phyloP scores from a whole-genome alignment of 2,888 invertebrate genomes.

The Cepaea hortensis region DNA sequence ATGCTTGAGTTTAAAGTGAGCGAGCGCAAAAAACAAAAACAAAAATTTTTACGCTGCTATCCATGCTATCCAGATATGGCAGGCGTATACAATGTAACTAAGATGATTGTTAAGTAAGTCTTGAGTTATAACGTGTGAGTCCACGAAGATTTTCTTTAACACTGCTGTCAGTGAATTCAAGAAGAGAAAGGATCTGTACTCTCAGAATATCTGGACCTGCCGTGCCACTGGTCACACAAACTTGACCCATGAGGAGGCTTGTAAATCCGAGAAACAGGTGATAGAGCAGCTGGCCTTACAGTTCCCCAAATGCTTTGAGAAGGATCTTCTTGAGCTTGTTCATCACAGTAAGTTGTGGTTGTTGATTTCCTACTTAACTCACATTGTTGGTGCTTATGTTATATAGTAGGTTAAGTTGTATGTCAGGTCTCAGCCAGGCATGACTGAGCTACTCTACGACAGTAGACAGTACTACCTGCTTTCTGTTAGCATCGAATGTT shows the following conservation, averaged over 20 bases:
- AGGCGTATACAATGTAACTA: no score
- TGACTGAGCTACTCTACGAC: no score
- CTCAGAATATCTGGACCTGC: conserved; percentile 76
- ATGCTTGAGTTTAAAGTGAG: no score
- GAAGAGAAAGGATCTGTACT: conserved; percentile 72
- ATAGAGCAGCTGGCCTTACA: conserved; percentile 71
- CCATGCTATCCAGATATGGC: no score
- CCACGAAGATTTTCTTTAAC: conserved; percentile 3
- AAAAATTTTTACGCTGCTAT: no score
- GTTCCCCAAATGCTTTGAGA: conserved; percentile 72
- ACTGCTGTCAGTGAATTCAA: conserved; percentile 72
- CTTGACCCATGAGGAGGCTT: conserved; percentile 76
- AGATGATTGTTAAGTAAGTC: no score
- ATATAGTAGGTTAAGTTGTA: not conserved
- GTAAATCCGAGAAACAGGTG: conserved; percentile 74
- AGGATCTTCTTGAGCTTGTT: conserved; percentile 73
- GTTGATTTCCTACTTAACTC: not conserved
- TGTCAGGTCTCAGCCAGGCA: not conserved
- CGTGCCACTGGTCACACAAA: conserved; percentile 76
- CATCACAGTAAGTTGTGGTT: conserved; percentile 75
- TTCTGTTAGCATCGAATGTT: no score
- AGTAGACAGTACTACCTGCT: no score
- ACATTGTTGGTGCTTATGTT: not conserved
- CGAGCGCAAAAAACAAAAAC: no score
- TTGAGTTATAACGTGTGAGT: no score